phyloP scores from a whole-genome alignment of 2,797 vertebrate species.

The Hemitrygon akajei region DNA sequence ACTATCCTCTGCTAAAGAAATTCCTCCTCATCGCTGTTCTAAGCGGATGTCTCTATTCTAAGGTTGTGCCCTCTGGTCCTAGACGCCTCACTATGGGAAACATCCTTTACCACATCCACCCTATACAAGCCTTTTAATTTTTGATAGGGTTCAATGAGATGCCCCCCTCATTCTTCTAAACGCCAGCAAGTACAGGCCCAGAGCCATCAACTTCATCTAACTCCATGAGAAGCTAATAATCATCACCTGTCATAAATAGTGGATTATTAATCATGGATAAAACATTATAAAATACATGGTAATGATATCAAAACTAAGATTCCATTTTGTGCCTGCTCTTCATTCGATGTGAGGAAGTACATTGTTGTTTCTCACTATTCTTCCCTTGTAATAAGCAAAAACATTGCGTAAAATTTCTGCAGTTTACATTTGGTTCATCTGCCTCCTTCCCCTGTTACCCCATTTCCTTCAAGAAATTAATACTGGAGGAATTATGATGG shows the following conservation, averaged over 20 bases:
- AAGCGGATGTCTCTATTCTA: too few species aligned
- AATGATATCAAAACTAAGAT: neutral
- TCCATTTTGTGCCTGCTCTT: neutral
- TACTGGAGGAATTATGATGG: neutral
- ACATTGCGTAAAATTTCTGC: neutral
- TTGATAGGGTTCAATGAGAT: too few species aligned
- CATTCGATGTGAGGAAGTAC: neutral
- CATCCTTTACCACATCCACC: too few species aligned
- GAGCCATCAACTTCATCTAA: neutral
- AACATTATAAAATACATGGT: neutral
- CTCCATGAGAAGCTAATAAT: neutral
- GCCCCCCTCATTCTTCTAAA: too few species aligned
- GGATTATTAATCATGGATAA: neutral
- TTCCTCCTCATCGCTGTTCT: too few species aligned
- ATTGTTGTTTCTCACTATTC: neutral
- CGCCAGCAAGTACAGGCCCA: too few species aligned
- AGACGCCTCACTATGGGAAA: too few species aligned
- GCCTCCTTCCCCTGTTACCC: neutral
- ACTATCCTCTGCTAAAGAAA: too few species aligned
- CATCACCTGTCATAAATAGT: neutral
- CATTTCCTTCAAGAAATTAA: neutral
- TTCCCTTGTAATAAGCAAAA: neutral
- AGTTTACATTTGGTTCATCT: neutral
- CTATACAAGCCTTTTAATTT: too few species aligned
- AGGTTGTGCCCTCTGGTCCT: too few species aligned